Evolutionary conservation across 35 echinoderm and acorn worm genomes (phyloP).

Genomic region (Diadema setosum): DNA sequence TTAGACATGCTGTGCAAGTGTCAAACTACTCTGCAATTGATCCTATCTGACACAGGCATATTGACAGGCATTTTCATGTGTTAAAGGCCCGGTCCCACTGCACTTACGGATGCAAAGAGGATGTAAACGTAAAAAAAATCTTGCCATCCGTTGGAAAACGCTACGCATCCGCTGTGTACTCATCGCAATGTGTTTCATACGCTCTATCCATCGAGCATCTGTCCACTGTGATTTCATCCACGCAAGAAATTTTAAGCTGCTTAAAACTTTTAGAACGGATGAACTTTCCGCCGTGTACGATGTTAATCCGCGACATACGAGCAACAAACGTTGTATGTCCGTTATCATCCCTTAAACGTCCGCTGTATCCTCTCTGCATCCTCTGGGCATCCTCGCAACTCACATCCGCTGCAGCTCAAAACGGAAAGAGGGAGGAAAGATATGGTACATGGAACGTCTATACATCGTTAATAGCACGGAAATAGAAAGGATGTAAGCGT

Average conservation of each 20-base stretch:
- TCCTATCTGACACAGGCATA: no score
- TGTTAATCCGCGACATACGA: neutral
- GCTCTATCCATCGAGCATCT: neutral
- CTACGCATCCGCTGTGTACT: no score
- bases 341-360: neutral
- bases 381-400: neutral
- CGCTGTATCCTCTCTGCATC: neutral
- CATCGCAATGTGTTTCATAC: slow-evolving; percentile 7
- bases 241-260: neutral
- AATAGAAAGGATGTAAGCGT: slow-evolving; percentile 2
- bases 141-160: no score
- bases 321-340: no score
- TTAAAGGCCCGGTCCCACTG: no score
- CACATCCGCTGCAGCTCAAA: neutral
- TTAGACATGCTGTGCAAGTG: no score
- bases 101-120: no score
- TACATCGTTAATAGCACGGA: slow-evolving; percentile 1
- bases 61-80: no score
- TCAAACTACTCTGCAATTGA: no score
- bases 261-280: neutral
- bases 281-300: slow-evolving; percentile 4
- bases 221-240: neutral
- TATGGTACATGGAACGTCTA: neutral
- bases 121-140: no score
- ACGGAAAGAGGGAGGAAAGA: neutral